Conservation (phyloP, 2,113 vertebrate genomes). For the Numenius arquata region DNA sequence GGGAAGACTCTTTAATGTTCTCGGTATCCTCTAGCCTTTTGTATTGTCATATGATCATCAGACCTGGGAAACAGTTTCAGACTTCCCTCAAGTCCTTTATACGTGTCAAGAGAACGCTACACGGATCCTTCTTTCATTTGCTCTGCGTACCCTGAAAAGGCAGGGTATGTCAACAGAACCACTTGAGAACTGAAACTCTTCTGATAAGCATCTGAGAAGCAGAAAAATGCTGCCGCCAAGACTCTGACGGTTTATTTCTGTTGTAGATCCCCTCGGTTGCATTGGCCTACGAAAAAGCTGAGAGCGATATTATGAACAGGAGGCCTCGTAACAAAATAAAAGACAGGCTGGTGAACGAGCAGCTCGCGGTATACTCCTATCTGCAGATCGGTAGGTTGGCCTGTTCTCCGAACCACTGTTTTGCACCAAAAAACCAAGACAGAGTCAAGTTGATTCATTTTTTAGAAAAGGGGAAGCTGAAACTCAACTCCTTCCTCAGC, state of each 20-base stretch:
- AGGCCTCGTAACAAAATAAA: slow-evolving; percentile 77
- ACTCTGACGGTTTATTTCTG: not conserved
- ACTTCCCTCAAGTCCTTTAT: not conserved
- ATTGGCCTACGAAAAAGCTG: slow-evolving; percentile 80
- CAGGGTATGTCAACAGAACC: not conserved
- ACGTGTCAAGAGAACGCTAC: not conserved
- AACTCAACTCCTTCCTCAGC: not conserved
- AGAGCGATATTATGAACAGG: slow-evolving; percentile 83
- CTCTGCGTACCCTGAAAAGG: not conserved
- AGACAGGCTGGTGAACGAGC: slow-evolving; percentile 77
- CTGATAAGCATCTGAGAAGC: not conserved
- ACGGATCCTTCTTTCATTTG: not conserved
- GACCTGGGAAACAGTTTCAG: not conserved
- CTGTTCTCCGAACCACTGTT: not conserved
- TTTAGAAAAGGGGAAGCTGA: not conserved
- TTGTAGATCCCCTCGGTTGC: slow-evolving; percentile 81
- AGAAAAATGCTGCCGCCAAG: not conserved
- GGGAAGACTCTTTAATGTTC: not conserved
- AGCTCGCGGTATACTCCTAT: slow-evolving; percentile 78
- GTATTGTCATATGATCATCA: not conserved
- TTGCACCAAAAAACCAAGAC: not conserved
- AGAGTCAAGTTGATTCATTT: rapidly evolving
- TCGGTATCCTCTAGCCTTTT: not conserved
- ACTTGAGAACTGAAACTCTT: not conserved
- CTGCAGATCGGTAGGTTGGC: slow-evolving; percentile 74